These are phyloP conservation scores for Probosciger aterrimus DNA, from an alignment of 2,113 vertebrate genomes.

Conservation along the genomic window DNA sequence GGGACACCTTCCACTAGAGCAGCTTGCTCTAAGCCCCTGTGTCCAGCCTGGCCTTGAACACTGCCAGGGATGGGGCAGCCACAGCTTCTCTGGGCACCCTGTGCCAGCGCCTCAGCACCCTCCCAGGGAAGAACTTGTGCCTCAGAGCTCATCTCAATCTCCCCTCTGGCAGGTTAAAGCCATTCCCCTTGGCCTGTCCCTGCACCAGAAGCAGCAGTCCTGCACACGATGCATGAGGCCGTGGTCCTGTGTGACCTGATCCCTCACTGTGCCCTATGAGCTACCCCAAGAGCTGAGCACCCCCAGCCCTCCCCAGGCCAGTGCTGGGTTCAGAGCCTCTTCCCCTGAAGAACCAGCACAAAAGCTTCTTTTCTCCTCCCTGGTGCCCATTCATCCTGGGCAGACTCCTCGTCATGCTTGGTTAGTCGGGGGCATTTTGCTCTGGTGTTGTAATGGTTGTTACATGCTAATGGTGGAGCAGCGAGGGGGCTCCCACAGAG, in stretches of 20 bases:
- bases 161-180: not conserved
- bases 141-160: not conserved
- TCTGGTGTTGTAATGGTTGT: not conserved
- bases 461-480: not conserved
- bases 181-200: not conserved
- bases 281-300: not conserved
- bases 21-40: too few species aligned
- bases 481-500: not conserved
- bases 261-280: fast-evolving
- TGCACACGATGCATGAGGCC: fast-evolving
- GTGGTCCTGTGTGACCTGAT: fast-evolving
- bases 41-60: too few species aligned
- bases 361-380: not conserved
- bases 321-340: not conserved
- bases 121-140: not conserved
- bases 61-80: too few species aligned
- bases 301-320: not conserved
- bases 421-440: not conserved
- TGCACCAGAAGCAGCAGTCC: not conserved
- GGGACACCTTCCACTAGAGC: too few species aligned
- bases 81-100: too few species aligned
- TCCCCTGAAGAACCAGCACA: not conserved
- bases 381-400: not conserved
- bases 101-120: not conserved
- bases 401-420: not conserved